Evolutionary conservation across 2,113 vertebrate genomes (phyloP).

Genomic region (Tetrao urogallus): DNA sequence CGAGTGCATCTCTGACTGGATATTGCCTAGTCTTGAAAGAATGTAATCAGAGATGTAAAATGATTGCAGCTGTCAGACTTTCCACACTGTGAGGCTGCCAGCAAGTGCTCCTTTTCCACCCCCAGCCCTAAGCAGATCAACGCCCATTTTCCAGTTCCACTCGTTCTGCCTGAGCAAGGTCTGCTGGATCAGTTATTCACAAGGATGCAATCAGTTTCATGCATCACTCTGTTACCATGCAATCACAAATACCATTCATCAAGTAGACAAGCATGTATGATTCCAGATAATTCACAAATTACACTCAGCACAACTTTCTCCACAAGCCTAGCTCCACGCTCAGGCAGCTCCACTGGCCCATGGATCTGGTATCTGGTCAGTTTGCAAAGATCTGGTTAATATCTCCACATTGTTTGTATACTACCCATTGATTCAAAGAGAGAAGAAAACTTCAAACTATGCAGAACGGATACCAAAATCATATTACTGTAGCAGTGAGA

Average conservation of each 20-base stretch:
- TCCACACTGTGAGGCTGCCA: background rate
- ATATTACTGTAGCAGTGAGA: background rate
- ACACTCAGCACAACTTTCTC: background rate
- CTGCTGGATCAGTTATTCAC: background rate
- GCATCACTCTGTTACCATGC: background rate
- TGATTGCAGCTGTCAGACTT: background rate
- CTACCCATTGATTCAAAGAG: background rate
- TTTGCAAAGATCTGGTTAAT: background rate
- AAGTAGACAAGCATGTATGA: accelerated
- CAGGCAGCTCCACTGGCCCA: background rate
- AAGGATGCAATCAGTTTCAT: background rate
- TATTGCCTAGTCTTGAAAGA: background rate
- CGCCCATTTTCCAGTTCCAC: background rate
- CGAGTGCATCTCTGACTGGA: accelerated
- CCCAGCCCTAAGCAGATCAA: background rate
- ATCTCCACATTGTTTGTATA: accelerated
- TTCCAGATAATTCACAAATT: background rate
- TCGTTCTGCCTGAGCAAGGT: background rate
- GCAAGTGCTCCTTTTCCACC: background rate
- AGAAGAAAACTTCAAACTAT: background rate
- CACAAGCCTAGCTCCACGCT: background rate
- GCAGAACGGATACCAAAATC: background rate
- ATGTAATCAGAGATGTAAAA: background rate
- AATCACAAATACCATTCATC: background rate
- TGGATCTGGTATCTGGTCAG: background rate